These are phyloP conservation scores for Thryonomys swinderianus DNA, from an alignment of 2,113 vertebrate species.

Conservation along the genomic window DNA sequence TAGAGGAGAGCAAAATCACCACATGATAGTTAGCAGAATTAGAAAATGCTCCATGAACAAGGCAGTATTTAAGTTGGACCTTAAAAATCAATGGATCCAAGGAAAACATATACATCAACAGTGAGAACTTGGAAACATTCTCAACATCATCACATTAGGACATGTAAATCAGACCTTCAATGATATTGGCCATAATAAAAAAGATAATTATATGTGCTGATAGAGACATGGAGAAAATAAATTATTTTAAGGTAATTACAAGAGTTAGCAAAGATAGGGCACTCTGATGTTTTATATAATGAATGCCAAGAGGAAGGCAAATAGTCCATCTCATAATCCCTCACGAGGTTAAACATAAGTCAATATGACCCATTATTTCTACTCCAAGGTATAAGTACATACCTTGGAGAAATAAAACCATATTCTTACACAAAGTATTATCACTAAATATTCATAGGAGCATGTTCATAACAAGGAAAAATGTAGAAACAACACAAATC, in stretches of 20 bases:
- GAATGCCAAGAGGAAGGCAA: neutral
- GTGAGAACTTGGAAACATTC: neutral
- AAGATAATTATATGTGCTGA: neutral
- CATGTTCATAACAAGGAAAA: neutral
- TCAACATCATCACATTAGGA: neutral
- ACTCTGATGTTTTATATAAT: neutral
- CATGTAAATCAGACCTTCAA: neutral
- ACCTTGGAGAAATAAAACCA: neutral
- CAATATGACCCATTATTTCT: neutral
- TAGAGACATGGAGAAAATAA: neutral
- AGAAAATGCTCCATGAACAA: neutral
- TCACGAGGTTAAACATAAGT: neutral
- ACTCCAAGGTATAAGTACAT: neutral
- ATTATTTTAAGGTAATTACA: neutral
- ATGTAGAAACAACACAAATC: neutral
- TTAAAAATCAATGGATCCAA: neutral
- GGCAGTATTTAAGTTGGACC: neutral
- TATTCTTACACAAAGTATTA: neutral
- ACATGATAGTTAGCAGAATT: neutral
- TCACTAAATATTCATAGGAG: neutral
- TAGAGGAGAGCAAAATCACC: neutral
- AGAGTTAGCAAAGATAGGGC: neutral
- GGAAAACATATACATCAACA: neutral
- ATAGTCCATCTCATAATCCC: neutral
- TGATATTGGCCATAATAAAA: neutral